Base-by-base conservation (phyloP, 2,113 vertebrate species). In the Zosterops borbonicus region DNA sequence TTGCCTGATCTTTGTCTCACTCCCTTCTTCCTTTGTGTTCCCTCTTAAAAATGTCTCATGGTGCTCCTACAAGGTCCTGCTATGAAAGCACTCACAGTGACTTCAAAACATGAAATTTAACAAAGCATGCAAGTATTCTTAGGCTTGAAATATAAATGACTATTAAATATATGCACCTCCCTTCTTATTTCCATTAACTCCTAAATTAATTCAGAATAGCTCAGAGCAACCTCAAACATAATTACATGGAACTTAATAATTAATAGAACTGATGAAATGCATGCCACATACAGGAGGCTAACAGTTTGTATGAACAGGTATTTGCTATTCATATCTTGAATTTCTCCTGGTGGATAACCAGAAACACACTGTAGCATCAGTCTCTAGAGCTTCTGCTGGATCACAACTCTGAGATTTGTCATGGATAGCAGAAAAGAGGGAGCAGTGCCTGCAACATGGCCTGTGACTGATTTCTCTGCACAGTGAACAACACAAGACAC, bases 211-310 rank as follows among this genome's bases (percentile, higher is more conserved):
- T 94, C 87, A 89, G 44, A 56, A 70, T 47, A 91, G 80, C 88
- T 94, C 77, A 83, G 68, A 89, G 68, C 68, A 92, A 89, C 29
- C 64, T 75, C 76, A 83, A 89, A 93, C 52, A 44, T 67, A 89
- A 90, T 90, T 83, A 93, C 28, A 65, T 13, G 37, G 44, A 89
- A 82, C 11, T 53, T 50, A 91, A 89, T 87, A 89, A 94, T 65
- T 78, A 89, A 79, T 11, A 21, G 52, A 64, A 82, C 37, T 47
- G 49, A 84, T 68, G 52, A 94, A 89, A 94, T 31, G 31, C 59
- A 90, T 47, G 46, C 24, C 41, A 67, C 62, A 59, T 68, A 58
- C 4, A 59, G 53, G 50, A 89, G 39, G 53, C 9, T 58, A 83
- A 49, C 33, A 73, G 58, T 39, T 65, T 20, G 47, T 42, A 76